Evolutionary conservation across 2,888 invertebrate species (phyloP).

Genomic region (Cryptocephalus primarius): DNA sequence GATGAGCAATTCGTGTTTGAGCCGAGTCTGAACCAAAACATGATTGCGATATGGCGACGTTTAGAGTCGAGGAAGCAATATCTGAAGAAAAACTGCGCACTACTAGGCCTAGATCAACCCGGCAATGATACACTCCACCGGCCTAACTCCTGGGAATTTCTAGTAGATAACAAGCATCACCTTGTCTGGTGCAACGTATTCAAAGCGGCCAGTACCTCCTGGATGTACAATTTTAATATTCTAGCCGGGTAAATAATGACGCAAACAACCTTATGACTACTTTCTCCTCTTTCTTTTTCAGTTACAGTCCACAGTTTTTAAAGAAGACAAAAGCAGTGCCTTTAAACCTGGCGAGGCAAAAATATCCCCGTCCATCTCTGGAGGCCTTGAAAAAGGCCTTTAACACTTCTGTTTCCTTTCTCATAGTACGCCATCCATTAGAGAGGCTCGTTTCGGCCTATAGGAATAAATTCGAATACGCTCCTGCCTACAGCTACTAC

Average conservation of each 20-base stretch:
- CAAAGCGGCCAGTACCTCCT: slow-evolving; percentile 80
- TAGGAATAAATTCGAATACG: slow-evolving; percentile 74
- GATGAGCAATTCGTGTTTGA: slow-evolving; percentile 5
- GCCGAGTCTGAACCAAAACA: slow-evolving; percentile 32
- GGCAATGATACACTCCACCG: slow-evolving; percentile 50
- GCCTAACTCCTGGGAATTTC: slow-evolving; percentile 77
- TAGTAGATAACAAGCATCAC: slow-evolving; percentile 69
- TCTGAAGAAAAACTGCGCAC: slow-evolving; percentile 47
- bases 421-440: slow-evolving; percentile 73
- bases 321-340: slow-evolving; percentile 70
- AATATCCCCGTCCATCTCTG: slow-evolving; percentile 65
- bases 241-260: slow-evolving; percentile 53
- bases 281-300: slow-evolving; percentile 21
- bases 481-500: slow-evolving; percentile 72
- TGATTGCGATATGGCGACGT: slow-evolving; percentile 48
- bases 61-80: slow-evolving; percentile 48
- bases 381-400: slow-evolving; percentile 62
- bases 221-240: slow-evolving; percentile 86
- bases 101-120: slow-evolving; percentile 47
- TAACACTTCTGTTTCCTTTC: slow-evolving; percentile 60
- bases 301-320: slow-evolving; percentile 64
- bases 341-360: slow-evolving; percentile 64
- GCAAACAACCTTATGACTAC: neutral
- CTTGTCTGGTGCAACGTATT: slow-evolving; percentile 78
- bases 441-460: slow-evolving; percentile 73